Evolutionary conservation across 2,113 vertebrate species (phyloP), one percentile per base, ranked within the genome.

Genomic region (Mola mola): DNA sequence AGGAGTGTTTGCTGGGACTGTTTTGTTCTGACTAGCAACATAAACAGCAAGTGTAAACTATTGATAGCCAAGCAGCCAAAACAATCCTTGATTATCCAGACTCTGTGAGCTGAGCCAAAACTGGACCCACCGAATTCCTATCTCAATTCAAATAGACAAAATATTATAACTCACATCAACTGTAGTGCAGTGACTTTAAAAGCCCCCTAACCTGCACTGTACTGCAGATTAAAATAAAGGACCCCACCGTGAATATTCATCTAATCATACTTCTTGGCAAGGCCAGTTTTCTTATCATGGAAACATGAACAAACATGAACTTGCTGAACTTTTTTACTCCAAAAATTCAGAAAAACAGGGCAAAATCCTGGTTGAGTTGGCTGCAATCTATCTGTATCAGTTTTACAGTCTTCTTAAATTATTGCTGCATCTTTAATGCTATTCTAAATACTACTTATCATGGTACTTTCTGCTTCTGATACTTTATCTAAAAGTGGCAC

Each of bases 31-130:
- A 34, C 17, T 13, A 29, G 46, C 4, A 61, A 11, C 17, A 29
- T 6, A 8, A 16, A 20, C 34, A 49, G 19, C 61, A 64, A 62
- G 26, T 46, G 46, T 38, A 70, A 66, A 62, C 33, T 17, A 5
- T 53, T 50, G n/a, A 33, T 34, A 61, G 28, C 43, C 60, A 52
- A 16, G 20, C 25, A 57, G 77, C 40, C 42, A 74, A 71, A 72
- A 29, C 19, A 60, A 70, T 10, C 48, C 3, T 15, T 26, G 24
- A 16, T 17, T 49, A 41, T 55, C 46, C 42, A 42, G 25, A 13
- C 4, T 51, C 3, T 16, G 6, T 38, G 9, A 50, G 16, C n/a
- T 13, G 13, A 0, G 43, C 12, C 36, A 58, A 55, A 59, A 49
- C 16, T 8, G 25, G 11, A 37, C 37, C 15, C 3, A 6, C 3